A percentile compares a stretch with the other conserved stretches of the same genome.
These are phyloP conservation scores for Ictalurus punctatus DNA, from an alignment of 2,113 vertebrate genomes.

Conservation along the genomic window DNA sequence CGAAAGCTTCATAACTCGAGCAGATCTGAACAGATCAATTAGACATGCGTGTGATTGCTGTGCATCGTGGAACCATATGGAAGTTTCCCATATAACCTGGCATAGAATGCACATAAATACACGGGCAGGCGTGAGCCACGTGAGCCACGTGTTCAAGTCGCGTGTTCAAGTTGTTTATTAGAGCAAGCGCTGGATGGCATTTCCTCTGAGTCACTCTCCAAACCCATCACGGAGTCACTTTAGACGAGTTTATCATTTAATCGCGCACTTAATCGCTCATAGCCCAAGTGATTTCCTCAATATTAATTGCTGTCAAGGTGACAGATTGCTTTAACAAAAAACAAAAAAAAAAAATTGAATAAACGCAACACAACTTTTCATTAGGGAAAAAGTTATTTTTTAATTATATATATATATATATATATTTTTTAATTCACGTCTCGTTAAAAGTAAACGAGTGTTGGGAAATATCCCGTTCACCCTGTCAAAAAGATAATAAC, in stretches of 20 bases:
- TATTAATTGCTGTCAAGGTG: constrained; percentile 8
- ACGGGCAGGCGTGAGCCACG: too few relatives aligned
- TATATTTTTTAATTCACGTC: too few relatives aligned
- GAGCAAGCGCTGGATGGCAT: not conserved
- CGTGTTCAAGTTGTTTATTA: constrained; percentile 16
- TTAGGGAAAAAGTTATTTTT: not conserved
- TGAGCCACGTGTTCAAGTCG: not conserved
- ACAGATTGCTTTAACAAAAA: not conserved
- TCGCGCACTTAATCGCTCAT: not conserved
- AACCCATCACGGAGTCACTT: not conserved
- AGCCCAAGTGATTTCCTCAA: constrained; percentile 2
- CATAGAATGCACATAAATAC: not conserved
- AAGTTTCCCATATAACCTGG: not conserved
- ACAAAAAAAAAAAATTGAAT: too few relatives aligned
- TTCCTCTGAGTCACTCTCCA: not conserved
- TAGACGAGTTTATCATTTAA: constrained; percentile 21
- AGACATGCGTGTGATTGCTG: not conserved
- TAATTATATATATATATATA: not conserved
- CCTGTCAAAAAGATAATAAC: not conserved
- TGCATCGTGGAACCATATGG: too few relatives aligned
- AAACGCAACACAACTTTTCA: not conserved
- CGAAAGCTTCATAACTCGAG: not conserved
- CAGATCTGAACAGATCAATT: not conserved
- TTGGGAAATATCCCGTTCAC: not conserved
- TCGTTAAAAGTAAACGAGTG: not conserved